Conservation (phyloP, 2,888 invertebrate species). For the Exephanes ischioxanthus region DNA sequence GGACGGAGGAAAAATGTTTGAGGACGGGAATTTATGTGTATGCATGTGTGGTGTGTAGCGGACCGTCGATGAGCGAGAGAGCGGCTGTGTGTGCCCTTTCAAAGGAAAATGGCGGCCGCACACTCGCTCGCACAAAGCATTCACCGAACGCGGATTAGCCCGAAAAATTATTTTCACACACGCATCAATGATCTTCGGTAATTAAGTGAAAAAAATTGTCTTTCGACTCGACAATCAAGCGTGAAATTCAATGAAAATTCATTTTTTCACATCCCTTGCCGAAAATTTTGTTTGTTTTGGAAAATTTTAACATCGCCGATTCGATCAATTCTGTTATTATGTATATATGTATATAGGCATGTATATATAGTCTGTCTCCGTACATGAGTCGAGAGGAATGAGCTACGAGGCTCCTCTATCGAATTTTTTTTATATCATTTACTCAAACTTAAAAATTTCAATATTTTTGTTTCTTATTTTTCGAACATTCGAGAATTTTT, state of each 20-base stretch:
- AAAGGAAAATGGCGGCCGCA: constrained; percentile 83
- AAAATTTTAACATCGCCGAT: not conserved
- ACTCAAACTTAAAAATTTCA: too few relatives aligned
- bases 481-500: not conserved
- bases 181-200: constrained; percentile 25
- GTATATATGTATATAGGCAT: not conserved
- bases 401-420: too few relatives aligned
- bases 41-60: not conserved
- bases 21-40: not conserved
- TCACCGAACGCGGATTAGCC: constrained; percentile 73
- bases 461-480: not conserved
- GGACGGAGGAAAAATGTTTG: constrained; percentile 4
- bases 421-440: too few relatives aligned
- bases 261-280: not conserved
- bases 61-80: not conserved
- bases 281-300: constrained; percentile 8
- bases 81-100: constrained; percentile 76
- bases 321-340: not conserved
- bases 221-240: not conserved
- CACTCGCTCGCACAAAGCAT: constrained; percentile 79
- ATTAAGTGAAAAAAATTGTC: not conserved
- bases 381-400: too few relatives aligned
- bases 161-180: constrained; percentile 69
- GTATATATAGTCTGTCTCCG: too few relatives aligned
- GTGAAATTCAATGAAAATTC: constrained; percentile 14